Base-by-base conservation (phyloP, 1,140 invertebrate species). In the Drosophila hydei region DNA sequence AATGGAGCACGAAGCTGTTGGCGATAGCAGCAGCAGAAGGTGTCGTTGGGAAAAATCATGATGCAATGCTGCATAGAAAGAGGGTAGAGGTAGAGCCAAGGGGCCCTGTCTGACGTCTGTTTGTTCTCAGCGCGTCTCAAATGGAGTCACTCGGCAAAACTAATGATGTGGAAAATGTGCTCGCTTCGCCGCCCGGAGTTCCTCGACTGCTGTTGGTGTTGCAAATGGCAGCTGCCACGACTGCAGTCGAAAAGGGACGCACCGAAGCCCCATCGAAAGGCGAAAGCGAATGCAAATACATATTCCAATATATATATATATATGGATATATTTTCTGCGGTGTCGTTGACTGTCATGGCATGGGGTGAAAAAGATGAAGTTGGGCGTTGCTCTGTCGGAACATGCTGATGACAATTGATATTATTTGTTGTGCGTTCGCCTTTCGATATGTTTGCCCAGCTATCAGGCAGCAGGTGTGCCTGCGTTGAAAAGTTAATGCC, bases 131-230 rank as follows among this genome's bases (percentile, higher is more conserved):
- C 67, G 63, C 48, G 58, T 23, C 83, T 80, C 65, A 75, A 85
- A 87, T 88, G 83, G 81, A 87, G 83, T 87, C 81, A 87, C 81
- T 88, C 69, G 69, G 73, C 80, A 75, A 61, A 87, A 90, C 87
- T 90, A 90, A 90, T 90, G 87, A 90, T 87, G 81, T 89, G 87
- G 87, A 89, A 89, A 89, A 89, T 89, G 78, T 85, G 89, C 71
- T 72, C 68, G 45, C 47, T 38, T 72, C 72, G 59, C 42, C 27
- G 40, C 21, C 27, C 18, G 52, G 50, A 72, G 47, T 47, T 33
- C 9, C 30, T 33, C 30, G 30, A 3, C 30, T 30, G 27, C 30
- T 33, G 30, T 33, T 67, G 72, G 80, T 79, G 73, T 78, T 75
- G 71, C 72, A 76, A 70, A 69, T 63, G 71, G 59, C 64, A 77